Base-by-base conservation (phyloP, 2,113 vertebrate genomes). In the Osmerus eperlanus region DNA sequence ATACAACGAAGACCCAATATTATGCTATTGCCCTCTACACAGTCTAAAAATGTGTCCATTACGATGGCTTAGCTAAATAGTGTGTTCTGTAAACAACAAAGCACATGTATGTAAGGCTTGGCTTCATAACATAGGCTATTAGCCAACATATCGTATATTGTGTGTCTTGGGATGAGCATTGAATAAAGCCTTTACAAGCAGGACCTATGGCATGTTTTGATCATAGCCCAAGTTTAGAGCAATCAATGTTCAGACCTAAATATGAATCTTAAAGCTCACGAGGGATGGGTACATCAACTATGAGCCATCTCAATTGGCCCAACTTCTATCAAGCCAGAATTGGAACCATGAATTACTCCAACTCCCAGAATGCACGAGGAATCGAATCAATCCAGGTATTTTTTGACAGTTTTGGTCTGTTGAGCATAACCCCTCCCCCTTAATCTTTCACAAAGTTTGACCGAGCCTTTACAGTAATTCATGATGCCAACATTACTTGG, bases 401-500 rank as follows among this genome's bases (percentile, higher is more conserved):
- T 72, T 78, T 67, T 71, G 74, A 78, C 72, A 75, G 72, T 81
- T 77, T 47, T 69, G 72, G 74, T 70, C 73, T 78, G 60, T 60
- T 69, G 68, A 78, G 66, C 72, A 19, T 72, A 72, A 59, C 60
- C 68, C 71, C 70, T 72, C 75, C 80, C 55, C 78, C 68, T 74
- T 67, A 75, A 84, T 85, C 65, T 73, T 25, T 47, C 65, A 68
- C 77, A 83, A 79, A 81, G 79, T 80, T 78, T 75, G 78, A 71
- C 85, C 72, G 75, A 82, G 87, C 85, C 89, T 91, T 86, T 79
- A 81, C 81, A 78, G 83, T 85, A 70, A 87, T 87, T 87, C 90
- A 86, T 88, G 73, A 91, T 89, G 83, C 93, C 93, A 93, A 93
- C 89, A 89, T 88, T 85, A 90, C 91, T 91, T 84, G 91, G 86